phyloP scores from a whole-genome alignment of 2,113 vertebrate genomes.

The Spheniscus mendiculus region DNA sequence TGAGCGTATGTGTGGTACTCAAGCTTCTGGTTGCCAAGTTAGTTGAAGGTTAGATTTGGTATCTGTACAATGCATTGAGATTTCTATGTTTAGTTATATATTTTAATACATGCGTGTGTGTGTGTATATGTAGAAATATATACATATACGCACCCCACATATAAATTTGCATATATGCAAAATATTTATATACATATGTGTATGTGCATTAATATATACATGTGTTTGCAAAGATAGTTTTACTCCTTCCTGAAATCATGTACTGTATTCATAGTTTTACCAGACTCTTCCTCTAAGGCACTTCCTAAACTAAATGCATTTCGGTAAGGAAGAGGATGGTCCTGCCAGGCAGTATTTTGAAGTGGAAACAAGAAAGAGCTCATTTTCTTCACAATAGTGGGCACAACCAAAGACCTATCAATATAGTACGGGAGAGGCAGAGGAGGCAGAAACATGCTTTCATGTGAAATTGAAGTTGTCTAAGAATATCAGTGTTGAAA shows the following conservation, averaged over 20 bases:
- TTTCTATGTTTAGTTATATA: background rate
- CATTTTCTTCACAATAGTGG: background rate
- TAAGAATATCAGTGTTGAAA: slow-evolving; percentile 8
- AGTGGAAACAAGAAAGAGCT: background rate
- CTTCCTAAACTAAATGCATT: background rate
- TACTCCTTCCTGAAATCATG: background rate
- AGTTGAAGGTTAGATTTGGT: background rate
- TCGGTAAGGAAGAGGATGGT: background rate
- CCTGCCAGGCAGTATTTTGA: background rate
- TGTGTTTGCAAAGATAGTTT: background rate
- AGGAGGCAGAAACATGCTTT: background rate
- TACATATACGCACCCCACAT: fast-evolving
- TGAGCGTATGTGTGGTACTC: background rate
- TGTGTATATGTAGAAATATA: background rate
- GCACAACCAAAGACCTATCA: slow-evolving; percentile 19
- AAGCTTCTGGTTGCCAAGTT: background rate
- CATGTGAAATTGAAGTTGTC: background rate
- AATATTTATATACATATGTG: background rate
- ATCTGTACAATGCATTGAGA: background rate
- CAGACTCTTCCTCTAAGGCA: background rate
- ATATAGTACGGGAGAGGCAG: background rate
- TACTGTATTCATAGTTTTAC: background rate
- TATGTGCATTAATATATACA: background rate
- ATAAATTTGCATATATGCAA: background rate
- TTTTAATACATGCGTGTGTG: background rate